Conservation (phyloP, 2,113 vertebrate species). For the Panurus biarmicus region DNA sequence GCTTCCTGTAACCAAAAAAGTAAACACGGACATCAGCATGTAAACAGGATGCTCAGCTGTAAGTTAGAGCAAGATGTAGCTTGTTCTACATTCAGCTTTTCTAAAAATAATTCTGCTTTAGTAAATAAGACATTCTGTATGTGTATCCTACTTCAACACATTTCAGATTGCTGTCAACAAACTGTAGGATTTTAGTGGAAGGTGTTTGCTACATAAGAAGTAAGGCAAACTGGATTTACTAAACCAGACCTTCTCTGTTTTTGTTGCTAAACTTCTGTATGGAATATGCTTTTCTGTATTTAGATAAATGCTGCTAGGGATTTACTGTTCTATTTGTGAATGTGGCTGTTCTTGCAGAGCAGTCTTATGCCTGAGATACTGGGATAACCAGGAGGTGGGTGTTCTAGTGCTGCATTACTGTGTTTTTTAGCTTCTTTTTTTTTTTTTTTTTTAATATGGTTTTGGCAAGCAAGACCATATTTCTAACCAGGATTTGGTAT, state of each 20-base stretch:
- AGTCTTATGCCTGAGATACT: neutral
- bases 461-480: neutral
- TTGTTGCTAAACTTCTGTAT: slow-evolving; percentile 24
- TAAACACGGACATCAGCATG: slow-evolving; percentile 32
- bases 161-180: slow-evolving; percentile 55
- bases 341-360: neutral
- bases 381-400: neutral
- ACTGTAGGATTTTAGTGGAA: slow-evolving; percentile 43
- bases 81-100: slow-evolving; percentile 47
- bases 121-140: slow-evolving; percentile 49
- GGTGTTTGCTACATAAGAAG: slow-evolving; percentile 60
- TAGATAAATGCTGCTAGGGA: neutral
- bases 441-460: neutral
- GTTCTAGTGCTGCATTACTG: neutral
- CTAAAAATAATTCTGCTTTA: slow-evolving; percentile 43
- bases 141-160: slow-evolving; percentile 51
- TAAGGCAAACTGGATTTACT: slow-evolving; percentile 27
- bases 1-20: slow-evolving; percentile 34
- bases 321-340: slow-evolving; percentile 28
- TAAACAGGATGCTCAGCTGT: slow-evolving; percentile 52
- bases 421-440: neutral
- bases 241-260: slow-evolving; percentile 21
- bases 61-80: slow-evolving; percentile 54
- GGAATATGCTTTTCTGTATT: neutral
- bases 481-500: neutral